Evolutionary conservation across 2,797 vertebrate genomes (phyloP), one percentile per base, ranked within the genome.

Genomic region (Fistularia commersonii): DNA sequence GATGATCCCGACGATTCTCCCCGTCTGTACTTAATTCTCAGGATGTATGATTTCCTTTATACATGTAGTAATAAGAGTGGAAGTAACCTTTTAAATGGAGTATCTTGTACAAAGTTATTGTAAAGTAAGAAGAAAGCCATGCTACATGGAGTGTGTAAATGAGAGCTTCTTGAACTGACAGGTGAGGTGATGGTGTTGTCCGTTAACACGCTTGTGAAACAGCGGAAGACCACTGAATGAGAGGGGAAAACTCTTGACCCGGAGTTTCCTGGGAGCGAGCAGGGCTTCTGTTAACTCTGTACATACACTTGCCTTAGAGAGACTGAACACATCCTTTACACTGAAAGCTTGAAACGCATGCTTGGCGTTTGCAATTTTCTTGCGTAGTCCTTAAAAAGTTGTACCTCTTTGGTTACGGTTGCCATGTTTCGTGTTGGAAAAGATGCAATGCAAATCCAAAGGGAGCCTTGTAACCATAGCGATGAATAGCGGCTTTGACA

Each of bases 41-140:
- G 92, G 93, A 95, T 89, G 89, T 91, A 86, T 92, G 80, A 83
- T 88, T 90, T 90, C 23, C 87, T 90, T 85, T 90, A 75, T 90
- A 72, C 58, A 74, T 74, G 62, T 82, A 68, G 56, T 78, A 53
- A 64, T 72, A 83, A 88, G 83, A 89, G 86, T 91, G 88, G 90
- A 92, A 90, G 79, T 89, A 62, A 72, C 67, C 77, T 88, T 93
- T 93, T 93, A 91, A 91, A 89, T 82, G 82, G 89, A 90, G 84
- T 90, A 64, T 87, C 68, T 84, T 93, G 91, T 95, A 91, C 84
- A 91, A 89, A 91, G 81, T 81, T 83, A 86, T 84, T 88, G 79
- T 91, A 89, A 91, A 81, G 66, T 70, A 65, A 72, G 57, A 69
- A 50, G 47, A 74, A 91, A 89, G 87, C 87, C 88, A 85, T 90